Conservation (phyloP, 2,113 vertebrate species). For the Caranx ignobilis region DNA sequence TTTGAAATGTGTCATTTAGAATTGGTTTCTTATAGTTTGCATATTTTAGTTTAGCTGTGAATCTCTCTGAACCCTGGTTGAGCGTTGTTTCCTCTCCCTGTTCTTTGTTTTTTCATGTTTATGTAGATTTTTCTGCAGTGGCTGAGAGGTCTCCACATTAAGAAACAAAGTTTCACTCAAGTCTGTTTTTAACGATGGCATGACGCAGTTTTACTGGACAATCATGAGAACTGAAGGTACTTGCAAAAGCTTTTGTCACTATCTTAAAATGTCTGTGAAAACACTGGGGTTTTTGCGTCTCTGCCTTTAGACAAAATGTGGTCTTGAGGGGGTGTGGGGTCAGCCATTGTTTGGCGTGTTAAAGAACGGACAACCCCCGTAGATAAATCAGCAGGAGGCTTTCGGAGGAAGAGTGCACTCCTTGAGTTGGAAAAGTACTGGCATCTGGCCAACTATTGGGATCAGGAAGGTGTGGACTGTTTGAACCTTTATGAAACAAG, state of each 20-base stretch:
- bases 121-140: background rate
- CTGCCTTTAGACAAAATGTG: background rate
- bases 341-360: slow-evolving; percentile 44
- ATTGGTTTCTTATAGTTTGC: background rate
- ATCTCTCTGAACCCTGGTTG: background rate
- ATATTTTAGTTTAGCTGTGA: background rate
- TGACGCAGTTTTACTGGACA: background rate
- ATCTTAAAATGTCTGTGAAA: background rate
- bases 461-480: slow-evolving; percentile 23
- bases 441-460: slow-evolving; percentile 38
- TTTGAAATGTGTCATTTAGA: too few relatives aligned
- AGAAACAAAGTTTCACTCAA: background rate
- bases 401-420: slow-evolving; percentile 21
- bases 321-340: slow-evolving; percentile 3
- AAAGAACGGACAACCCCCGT: slow-evolving; percentile 34
- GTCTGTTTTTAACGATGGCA: background rate
- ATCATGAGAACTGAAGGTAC: background rate
- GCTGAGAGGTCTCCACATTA: background rate
- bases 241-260: background rate
- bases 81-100: background rate
- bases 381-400: slow-evolving; percentile 40
- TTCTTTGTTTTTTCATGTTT: background rate
- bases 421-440: slow-evolving; percentile 29
- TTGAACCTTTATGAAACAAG: slow-evolving; percentile 32
- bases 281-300: background rate